Conservation (phyloP, 1,140 invertebrate genomes). For the Scaptomyza pallida region DNA sequence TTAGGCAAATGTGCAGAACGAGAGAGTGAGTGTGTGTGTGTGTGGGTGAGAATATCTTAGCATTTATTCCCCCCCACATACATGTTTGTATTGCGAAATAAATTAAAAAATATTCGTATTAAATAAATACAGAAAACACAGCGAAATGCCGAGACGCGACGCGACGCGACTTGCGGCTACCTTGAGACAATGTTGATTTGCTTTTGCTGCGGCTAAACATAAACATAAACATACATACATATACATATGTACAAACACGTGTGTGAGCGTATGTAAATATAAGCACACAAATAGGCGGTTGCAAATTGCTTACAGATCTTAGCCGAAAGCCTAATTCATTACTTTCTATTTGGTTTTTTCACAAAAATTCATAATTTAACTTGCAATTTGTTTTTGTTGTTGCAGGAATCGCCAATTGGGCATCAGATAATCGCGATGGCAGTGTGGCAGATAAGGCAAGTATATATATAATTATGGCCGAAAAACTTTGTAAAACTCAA, state of each 20-base stretch:
- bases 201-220: conserved; percentile 21
- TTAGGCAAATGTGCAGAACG: conserved; percentile 31
- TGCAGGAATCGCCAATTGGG: conserved; percentile 83
- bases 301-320: conserved; percentile 38
- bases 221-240: conserved; percentile 8
- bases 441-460: conserved; percentile 83
- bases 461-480: conserved; percentile 26
- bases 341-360: conserved; percentile 4
- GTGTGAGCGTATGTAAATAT: background rate
- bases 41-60: conserved; percentile 15
- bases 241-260: background rate
- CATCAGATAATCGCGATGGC: conserved; percentile 78
- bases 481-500: conserved; percentile 4
- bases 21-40: no score
- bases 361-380: conserved; percentile 24
- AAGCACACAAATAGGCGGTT: conserved; percentile 36
- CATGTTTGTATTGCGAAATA: conserved; percentile 61
- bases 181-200: conserved; percentile 67
- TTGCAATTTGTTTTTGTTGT: conserved; percentile 45
- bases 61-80: background rate
- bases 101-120: conserved; percentile 74
- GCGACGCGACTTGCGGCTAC: conserved; percentile 31
- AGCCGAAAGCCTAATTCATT: conserved; percentile 12
- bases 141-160: conserved; percentile 9
- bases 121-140: conserved; percentile 68